Conservation (phyloP, 2,113 vertebrate species). For the Cynopterus brachyotis region DNA sequence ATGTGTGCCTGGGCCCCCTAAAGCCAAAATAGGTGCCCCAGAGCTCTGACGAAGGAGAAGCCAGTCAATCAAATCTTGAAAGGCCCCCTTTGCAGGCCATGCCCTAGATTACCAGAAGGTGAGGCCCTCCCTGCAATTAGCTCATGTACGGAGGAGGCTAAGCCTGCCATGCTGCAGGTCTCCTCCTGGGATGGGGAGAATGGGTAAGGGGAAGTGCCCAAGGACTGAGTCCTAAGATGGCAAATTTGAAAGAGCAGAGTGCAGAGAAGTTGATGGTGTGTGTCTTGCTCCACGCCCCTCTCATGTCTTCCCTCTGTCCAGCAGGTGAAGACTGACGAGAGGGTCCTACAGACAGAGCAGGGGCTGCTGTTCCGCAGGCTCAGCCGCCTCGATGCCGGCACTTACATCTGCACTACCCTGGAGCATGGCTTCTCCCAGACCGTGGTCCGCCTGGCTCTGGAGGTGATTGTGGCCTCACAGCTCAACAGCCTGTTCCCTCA, state of each 20-base stretch:
- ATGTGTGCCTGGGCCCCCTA: not conserved
- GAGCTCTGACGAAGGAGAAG: not conserved
- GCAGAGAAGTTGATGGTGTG: not conserved
- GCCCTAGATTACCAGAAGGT: not conserved
- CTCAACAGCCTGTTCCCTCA: slow-evolving; percentile 84
- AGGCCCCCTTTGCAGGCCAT: not conserved
- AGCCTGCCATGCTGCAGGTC: not conserved
- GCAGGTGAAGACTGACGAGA: slow-evolving; percentile 94
- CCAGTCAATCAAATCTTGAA: not conserved
- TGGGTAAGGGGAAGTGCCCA: not conserved
- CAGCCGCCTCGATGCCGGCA: slow-evolving; percentile 86
- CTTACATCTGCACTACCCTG: slow-evolving; percentile 90
- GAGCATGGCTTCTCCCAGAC: slow-evolving; percentile 94
- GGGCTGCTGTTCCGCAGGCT: slow-evolving; percentile 93
- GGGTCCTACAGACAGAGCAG: slow-evolving; percentile 88
- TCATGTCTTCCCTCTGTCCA: accelerated
- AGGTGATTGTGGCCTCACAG: slow-evolving; percentile 88
- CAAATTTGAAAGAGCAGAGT: not conserved
- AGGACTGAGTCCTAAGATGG: not conserved
- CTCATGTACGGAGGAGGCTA: not conserved
- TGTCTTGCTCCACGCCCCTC: accelerated
- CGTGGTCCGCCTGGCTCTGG: slow-evolving; percentile 85
- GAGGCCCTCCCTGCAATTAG: not conserved
- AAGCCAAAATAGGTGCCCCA: not conserved
- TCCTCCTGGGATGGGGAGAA: not conserved